Conservation (phyloP, 2,888 invertebrate species). For the Busseola fusca region DNA sequence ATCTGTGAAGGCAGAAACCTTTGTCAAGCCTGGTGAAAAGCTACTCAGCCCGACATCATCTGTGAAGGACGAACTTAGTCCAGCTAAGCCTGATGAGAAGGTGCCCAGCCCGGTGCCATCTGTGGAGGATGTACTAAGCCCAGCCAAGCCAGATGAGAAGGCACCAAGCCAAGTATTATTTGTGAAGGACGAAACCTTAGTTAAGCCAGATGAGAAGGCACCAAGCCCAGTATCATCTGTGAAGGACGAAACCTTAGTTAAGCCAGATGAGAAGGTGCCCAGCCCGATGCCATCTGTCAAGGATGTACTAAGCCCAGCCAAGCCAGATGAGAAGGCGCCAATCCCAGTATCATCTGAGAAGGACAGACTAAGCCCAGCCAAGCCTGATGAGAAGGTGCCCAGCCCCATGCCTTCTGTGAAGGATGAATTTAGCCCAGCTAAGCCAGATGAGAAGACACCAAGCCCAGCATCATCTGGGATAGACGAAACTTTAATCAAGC, state of each 20-base stretch:
- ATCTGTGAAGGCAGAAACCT: not conserved
- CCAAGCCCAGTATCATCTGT: not conserved
- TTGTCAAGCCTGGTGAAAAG: constrained; percentile 18
- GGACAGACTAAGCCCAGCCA: not conserved
- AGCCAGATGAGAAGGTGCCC: not conserved
- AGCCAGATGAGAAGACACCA: not conserved
- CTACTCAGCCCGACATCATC: not conserved
- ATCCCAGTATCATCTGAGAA: not conserved
- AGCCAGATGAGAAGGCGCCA: not conserved
- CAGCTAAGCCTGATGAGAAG: not conserved
- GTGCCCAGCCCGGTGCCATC: not conserved
- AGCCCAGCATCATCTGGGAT: not conserved
- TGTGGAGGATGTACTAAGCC: not conserved
- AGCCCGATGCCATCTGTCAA: not conserved
- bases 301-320: not conserved
- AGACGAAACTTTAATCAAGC: fast-evolving
- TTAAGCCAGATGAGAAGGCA: not conserved
- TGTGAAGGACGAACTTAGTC: not conserved
- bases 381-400: not conserved
- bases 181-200: fast-evolving
- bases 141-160: not conserved
- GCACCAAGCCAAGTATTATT: fast-evolving
- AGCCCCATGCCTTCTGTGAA: not conserved
- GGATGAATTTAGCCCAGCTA: not conserved
- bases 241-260: no score